Percentiles rank a stretch among this genome's conserved stretches.
phyloP scores from a whole-genome alignment of 2,888 invertebrate genomes.

The Himalopsyche tibetana region DNA sequence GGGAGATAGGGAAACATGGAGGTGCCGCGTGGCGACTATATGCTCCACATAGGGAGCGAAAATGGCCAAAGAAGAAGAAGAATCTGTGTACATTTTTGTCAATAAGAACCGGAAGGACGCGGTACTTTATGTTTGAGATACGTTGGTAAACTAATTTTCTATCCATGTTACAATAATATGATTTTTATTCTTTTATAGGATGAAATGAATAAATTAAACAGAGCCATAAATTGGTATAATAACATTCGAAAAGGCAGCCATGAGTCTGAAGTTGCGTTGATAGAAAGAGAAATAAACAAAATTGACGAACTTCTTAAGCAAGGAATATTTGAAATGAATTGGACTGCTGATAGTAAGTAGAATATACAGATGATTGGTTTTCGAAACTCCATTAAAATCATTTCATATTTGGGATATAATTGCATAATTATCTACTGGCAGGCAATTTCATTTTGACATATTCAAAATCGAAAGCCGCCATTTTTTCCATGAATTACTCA shows the following conservation, averaged over 20 bases:
- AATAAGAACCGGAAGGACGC: neutral
- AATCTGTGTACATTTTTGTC: too few species aligned
- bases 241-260: constrained; percentile 84
- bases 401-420: too few species aligned
- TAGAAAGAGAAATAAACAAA: constrained; percentile 84
- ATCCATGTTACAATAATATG: too few species aligned
- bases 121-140: neutral
- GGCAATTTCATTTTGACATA: too few species aligned
- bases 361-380: too few species aligned
- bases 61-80: too few species aligned
- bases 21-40: too few species aligned
- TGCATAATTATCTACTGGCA: too few species aligned
- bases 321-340: constrained; percentile 84
- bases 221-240: constrained; percentile 90
- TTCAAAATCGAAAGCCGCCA: too few species aligned
- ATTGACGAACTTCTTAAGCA: constrained; percentile 84
- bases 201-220: constrained; percentile 76
- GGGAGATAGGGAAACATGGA: too few species aligned
- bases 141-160: neutral
- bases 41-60: too few species aligned
- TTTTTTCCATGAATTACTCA: neutral
- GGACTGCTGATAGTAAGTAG: constrained; percentile 87
- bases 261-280: constrained; percentile 86
- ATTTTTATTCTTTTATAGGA: constrained; percentile 48
- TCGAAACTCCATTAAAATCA: too few species aligned